phyloP scores from a whole-genome alignment of 2,113 vertebrate species.

The Tenrec ecaudatus region DNA sequence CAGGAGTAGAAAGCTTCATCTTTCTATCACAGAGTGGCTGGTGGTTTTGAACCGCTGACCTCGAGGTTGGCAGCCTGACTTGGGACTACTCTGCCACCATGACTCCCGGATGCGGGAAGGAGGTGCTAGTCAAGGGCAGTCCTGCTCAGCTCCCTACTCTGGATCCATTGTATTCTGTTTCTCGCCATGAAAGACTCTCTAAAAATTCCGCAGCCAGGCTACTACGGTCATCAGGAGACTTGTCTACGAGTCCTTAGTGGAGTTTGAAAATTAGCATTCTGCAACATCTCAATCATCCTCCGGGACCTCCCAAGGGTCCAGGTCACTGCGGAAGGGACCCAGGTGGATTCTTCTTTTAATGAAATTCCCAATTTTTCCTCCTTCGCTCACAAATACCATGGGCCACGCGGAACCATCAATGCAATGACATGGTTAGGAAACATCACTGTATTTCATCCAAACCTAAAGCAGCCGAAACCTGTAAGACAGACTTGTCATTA shows the following conservation, averaged over 20 bases:
- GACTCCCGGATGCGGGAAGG: too few species aligned
- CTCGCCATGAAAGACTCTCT: constrained; percentile 14
- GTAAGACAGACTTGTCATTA: background rate
- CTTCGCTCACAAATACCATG: background rate
- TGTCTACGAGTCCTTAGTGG: background rate
- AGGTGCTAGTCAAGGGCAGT: background rate
- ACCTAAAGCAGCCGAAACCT: background rate
- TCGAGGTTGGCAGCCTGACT: too few species aligned
- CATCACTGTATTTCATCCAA: constrained; percentile 38
- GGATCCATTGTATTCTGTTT: background rate
- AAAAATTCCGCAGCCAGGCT: background rate
- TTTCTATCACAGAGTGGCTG: too few species aligned
- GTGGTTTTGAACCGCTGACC: too few species aligned
- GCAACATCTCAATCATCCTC: background rate
- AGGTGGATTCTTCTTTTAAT: background rate
- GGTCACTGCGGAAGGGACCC: background rate
- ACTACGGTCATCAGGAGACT: background rate
- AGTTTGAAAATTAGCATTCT: constrained; percentile 20
- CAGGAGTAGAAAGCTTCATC: too few species aligned
- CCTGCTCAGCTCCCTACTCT: background rate
- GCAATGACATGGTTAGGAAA: background rate
- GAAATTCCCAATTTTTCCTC: background rate
- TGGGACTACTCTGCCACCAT: too few species aligned
- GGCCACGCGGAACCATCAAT: background rate
- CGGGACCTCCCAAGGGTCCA: background rate